Conservation (phyloP, 2,797 vertebrate species). For the Enteromius trimaculatus region DNA sequence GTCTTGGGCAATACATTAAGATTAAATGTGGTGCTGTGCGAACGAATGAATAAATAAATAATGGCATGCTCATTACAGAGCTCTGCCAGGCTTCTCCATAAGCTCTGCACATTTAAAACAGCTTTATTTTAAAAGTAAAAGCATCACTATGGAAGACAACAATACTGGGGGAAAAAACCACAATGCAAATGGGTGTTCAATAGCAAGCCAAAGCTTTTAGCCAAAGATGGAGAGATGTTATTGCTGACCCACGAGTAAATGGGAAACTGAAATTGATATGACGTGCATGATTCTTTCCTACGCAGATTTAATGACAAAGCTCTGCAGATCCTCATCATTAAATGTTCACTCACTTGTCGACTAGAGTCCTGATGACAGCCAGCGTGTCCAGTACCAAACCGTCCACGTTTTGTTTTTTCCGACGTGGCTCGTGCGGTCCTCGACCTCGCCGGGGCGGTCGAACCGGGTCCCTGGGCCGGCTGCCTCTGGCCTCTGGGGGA, state of each 20-base stretch:
- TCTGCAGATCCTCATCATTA: neutral
- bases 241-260: neutral
- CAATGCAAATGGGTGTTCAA: slow-evolving; percentile 15
- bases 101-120: slow-evolving; percentile 21
- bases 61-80: slow-evolving; percentile 40
- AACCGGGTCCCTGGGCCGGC: slow-evolving; percentile 91
- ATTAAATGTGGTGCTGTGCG: slow-evolving; percentile 41
- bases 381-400: slow-evolving; percentile 96
- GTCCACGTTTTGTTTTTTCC: slow-evolving; percentile 98
- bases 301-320: slow-evolving; percentile 13
- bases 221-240: neutral
- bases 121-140: neutral
- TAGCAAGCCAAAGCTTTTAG: slow-evolving; percentile 15
- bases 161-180: neutral
- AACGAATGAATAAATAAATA: slow-evolving; percentile 51
- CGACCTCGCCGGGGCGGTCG: slow-evolving; percentile 92
- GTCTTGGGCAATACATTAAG: slow-evolving; percentile 50
- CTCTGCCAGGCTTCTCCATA: neutral
- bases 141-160: neutral
- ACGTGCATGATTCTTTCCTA: neutral
- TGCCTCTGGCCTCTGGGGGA: slow-evolving; percentile 81
- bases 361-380: slow-evolving; percentile 96
- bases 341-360: slow-evolving; percentile 93
- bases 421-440: slow-evolving; percentile 94
- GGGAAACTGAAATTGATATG: slow-evolving; percentile 25